These are phyloP conservation scores for Auanema freiburgensis DNA, from an alignment of 2,888 invertebrate genomes.

Conservation along the genomic window DNA sequence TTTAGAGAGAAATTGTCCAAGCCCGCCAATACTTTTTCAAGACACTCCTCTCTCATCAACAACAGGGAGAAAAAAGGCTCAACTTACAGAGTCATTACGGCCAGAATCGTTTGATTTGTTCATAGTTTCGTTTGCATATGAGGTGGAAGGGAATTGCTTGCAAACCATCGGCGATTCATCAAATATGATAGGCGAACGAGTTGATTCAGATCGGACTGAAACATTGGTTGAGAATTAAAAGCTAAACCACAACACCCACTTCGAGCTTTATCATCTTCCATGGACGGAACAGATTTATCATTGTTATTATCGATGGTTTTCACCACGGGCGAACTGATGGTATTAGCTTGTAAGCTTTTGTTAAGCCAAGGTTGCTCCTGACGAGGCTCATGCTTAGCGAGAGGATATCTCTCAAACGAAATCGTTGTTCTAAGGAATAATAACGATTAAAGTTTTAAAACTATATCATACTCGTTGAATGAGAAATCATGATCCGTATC, in stretches of 20 bases:
- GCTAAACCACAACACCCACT: background rate
- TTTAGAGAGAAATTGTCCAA: too few relatives aligned
- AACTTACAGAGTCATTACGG: too few relatives aligned
- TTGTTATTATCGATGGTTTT: background rate
- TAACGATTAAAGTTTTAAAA: too few relatives aligned
- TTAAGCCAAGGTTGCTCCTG: constrained; percentile 39
- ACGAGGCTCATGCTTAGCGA: constrained; percentile 44
- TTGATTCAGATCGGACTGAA: background rate
- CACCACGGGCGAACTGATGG: background rate
- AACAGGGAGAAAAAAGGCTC: too few relatives aligned
- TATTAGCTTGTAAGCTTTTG: background rate
- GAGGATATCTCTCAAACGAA: constrained; percentile 32
- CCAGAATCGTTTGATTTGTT: too few relatives aligned
- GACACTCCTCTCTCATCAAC: too few relatives aligned
- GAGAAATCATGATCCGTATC: background rate
- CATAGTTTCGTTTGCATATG: too few relatives aligned
- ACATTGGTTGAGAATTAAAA: background rate
- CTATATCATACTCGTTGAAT: constrained; percentile 18
- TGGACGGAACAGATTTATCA: too few relatives aligned
- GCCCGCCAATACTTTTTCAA: too few relatives aligned
- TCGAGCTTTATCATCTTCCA: too few relatives aligned
- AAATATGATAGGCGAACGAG: background rate
- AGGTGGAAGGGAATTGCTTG: too few relatives aligned
- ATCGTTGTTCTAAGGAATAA: constrained; percentile 22
- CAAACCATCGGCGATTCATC: too few relatives aligned